Evolutionary conservation across 2,888 invertebrate genomes (phyloP).

Genomic region (Nymphalis c-album): DNA sequence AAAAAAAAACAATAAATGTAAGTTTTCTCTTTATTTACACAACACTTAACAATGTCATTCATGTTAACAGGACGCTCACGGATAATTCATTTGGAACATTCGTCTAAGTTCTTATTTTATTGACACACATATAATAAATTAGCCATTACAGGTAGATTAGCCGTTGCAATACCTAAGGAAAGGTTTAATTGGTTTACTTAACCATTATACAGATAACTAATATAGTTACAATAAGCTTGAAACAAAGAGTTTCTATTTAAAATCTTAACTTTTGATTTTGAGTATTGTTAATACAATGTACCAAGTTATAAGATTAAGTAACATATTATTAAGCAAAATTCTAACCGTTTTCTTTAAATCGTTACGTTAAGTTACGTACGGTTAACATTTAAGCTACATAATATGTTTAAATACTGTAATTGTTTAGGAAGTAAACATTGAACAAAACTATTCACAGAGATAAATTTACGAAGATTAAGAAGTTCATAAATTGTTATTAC

Average conservation of each 20-base stretch:
- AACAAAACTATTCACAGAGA: neutral
- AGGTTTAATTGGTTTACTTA: slow-evolving; percentile 7
- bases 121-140: slow-evolving; percentile 16
- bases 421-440: slow-evolving; percentile 1
- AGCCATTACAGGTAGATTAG: slow-evolving; percentile 1
- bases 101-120: slow-evolving; percentile 10
- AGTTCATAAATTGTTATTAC: neutral
- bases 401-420: slow-evolving; percentile 8
- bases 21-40: slow-evolving; percentile 57
- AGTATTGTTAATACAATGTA: slow-evolving; percentile 9
- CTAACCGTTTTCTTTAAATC: neutral
- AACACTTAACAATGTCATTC: slow-evolving; percentile 61
- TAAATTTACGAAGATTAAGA: neutral
- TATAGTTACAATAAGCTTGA: neutral
- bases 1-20: slow-evolving; percentile 23
- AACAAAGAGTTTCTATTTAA: neutral
- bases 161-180: slow-evolving; percentile 7
- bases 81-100: slow-evolving; percentile 22
- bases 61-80: slow-evolving; percentile 42
- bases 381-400: neutral
- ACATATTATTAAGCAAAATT: neutral
- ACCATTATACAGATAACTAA: slow-evolving; percentile 10
- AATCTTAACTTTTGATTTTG: slow-evolving; percentile 7
- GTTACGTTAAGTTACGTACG: neutral
- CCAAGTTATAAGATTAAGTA: slow-evolving; percentile 1